Evolutionary conservation across 2,797 vertebrate genomes (phyloP), one percentile per base, ranked within the genome.

Genomic region (Lagocephalus sceleratus): DNA sequence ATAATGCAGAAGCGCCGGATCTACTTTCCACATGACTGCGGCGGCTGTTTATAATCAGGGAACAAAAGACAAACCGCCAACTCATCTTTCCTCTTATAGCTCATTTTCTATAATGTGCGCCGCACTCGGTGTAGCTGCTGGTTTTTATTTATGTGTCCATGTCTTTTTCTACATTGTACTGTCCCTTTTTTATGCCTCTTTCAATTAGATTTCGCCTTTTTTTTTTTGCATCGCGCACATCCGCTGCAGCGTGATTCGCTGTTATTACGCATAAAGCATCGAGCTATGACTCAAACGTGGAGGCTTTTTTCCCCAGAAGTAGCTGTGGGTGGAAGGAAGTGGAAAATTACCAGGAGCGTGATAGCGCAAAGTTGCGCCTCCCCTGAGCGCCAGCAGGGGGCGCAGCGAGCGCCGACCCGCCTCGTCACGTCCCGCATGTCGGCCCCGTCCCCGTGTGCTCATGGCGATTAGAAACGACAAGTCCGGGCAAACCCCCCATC

Each of bases 1-100:
- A 81, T 66, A 1, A 7, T 4, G 35, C 42, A 40, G 73, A 52
- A 0, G 4, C 3, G 57, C 38, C 60, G 81, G 85, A 68, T 57
- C 87, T 84, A 68, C 69, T 82, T 87, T 21, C 17, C 20, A 7
- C 16, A 65, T 74, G 79, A 61, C 84, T 76, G 88, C 90, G 88
- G 32, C 79, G 80, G 53, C 17, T 60, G 49, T 80, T 38, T 64
- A 14, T 19, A 60, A 49, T 21, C 45, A 59, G 2, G 7, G 16
- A 68, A 82, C 76, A 76, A 73, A 51, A 63, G 61, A 75, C 1
- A 85, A 63, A 60, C 21, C 54, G 67, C 49, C 19, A 66, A 59
- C 52, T 75, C 75, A 71, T 75, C 53, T 58, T 35, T 35, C 5
- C 32, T 35, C 12, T 14, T 35, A 14, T 35, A 12, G 11, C 12